phyloP scores from a whole-genome alignment of 2,888 invertebrate species.

The Saturnia pavonia region DNA sequence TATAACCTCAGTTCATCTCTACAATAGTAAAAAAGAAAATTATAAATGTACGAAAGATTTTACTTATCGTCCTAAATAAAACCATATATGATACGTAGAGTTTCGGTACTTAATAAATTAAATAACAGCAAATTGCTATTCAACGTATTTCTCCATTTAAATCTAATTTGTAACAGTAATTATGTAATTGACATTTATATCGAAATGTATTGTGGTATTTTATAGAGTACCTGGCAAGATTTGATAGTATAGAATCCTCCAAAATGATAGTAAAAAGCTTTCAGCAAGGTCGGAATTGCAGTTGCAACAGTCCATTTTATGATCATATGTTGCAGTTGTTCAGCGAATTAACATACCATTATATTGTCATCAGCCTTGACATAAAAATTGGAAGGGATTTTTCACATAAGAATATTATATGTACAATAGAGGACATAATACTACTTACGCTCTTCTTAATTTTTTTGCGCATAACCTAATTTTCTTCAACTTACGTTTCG shows the following conservation, averaged over 20 bases:
- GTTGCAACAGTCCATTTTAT: not conserved
- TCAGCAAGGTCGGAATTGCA: not conserved
- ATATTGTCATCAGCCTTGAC: not conserved
- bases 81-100: not conserved
- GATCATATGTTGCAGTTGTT: not conserved
- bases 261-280: not conserved
- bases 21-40: too few species aligned
- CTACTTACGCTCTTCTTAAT: not conserved
- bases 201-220: not conserved
- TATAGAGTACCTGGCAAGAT: not conserved
- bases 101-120: not conserved
- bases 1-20: too few species aligned
- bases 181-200: too few species aligned
- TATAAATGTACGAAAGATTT: too few species aligned
- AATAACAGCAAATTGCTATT: too few species aligned
- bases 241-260: not conserved
- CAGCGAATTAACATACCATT: not conserved
- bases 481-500: conserved; percentile 24
- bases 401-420: not conserved
- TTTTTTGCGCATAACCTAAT: not conserved
- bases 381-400: not conserved
- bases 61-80: not conserved
- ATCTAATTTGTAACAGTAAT: too few species aligned
- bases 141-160: too few species aligned
- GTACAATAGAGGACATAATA: not conserved